Evolutionary conservation across 2,797 vertebrate species (phyloP).

Genomic region (Hippoglossus hippoglossus): DNA sequence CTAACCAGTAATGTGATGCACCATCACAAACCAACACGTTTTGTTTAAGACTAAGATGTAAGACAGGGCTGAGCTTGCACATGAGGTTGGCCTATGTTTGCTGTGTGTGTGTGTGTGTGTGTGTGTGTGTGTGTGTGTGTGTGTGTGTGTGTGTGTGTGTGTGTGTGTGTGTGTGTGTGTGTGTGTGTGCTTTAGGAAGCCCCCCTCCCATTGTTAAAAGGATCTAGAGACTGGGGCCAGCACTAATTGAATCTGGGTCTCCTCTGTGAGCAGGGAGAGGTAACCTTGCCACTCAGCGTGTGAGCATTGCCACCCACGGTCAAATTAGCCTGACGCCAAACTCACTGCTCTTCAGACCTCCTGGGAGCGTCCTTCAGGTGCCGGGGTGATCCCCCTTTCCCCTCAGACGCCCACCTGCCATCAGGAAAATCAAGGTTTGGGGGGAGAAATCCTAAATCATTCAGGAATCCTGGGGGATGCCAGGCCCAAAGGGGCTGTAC

Average conservation of each 20-base stretch:
- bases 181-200: conserved; percentile 39
- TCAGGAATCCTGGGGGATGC: neutral
- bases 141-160: conserved; percentile 8
- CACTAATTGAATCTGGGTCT: conserved; percentile 95
- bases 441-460: conserved; percentile 12
- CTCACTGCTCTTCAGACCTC: conserved; percentile 68
- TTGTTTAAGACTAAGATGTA: neutral
- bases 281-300: conserved; percentile 93
- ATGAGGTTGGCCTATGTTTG: conserved; percentile 14
- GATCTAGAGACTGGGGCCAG: conserved; percentile 88
- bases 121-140: conserved; percentile 1
- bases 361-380: conserved; percentile 90
- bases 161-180: conserved; percentile 1
- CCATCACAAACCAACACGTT: neutral
- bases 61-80: neutral
- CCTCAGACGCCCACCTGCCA: conserved; percentile 1
- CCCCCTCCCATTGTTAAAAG: conserved; percentile 86
- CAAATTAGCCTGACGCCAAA: conserved; percentile 85
- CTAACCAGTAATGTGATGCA: too few relatives aligned
- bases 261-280: conserved; percentile 83
- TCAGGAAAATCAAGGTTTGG: conserved; percentile 5
- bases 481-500: neutral
- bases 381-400: conserved; percentile 49
- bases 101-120: conserved; percentile 1
- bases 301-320: conserved; percentile 83